Evolutionary conservation across 1,140 invertebrate species (phyloP), one percentile per base, ranked within the genome.

Genomic region (Latrodectus geometricus): DNA sequence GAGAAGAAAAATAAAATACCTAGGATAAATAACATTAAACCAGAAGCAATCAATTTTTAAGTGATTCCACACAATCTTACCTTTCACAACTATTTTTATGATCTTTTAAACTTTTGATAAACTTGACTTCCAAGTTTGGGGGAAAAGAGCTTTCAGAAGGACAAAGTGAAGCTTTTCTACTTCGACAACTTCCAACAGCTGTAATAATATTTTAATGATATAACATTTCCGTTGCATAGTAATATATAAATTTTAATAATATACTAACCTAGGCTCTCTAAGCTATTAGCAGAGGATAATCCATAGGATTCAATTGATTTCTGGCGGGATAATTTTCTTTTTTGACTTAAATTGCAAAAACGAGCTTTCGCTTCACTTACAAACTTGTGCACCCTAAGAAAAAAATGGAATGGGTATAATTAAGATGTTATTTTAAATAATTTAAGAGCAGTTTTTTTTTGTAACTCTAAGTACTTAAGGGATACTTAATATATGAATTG

Each of bases 21-120:
- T 74, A n/a, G 72, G 35, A 74, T 3, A 74, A 74, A 23, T 70
- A 70, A 1, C 35, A 48, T 74, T 0, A 35, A 35, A 35, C 35
- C 5, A 3, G 35, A 3, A 35, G 35, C 35, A 35, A 3, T 35
- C 35, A 35, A 35, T 35, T 35, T 35, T 3, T 35, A 35, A 35
- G 2, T 35, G 35, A 35, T 35, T 35, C 35, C 8, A 61, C 17
- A 17, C 12, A 56, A 66, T 89, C 88, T 35, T 77, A 89, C 89
- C 89, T 89, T 90, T 96, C 95, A 91, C 96, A 94, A 86, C 92
- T 93, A 90, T 95, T 91, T 93, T 93, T 94, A 88, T 80, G 94
- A 90, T 90, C 89, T 35, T 89, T 88, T 35, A 81, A 87, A 21
- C 87, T 89, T 76, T 88, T 89, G 50, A 89, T 61, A 83, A 90